Percentiles rank a stretch among this genome's conserved stretches.
These are phyloP conservation scores for Omphaloscelis lunosa DNA, from an alignment of 2,888 invertebrate species.

Conservation along the genomic window DNA sequence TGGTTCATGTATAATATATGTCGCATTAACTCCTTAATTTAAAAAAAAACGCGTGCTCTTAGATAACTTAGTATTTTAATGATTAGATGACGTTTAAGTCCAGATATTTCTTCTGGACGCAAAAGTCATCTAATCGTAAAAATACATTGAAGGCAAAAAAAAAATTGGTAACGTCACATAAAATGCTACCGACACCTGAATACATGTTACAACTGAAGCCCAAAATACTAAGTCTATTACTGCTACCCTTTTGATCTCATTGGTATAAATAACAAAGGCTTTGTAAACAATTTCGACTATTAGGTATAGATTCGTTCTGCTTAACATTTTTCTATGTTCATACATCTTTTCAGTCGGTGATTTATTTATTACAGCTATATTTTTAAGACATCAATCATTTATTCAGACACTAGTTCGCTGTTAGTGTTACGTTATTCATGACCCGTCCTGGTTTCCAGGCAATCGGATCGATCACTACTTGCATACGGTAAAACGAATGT, in stretches of 20 bases:
- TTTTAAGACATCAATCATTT: conserved; percentile 65
- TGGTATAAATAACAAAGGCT: conserved; percentile 58
- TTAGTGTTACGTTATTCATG: conserved; percentile 60
- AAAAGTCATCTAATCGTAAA: background rate
- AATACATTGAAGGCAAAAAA: background rate
- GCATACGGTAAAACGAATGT: conserved; percentile 61
- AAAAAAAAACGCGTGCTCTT: background rate
- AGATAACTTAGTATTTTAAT: background rate
- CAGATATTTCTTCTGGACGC: background rate
- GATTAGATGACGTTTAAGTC: no score
- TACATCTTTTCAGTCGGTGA: conserved; percentile 34
- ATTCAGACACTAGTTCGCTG: conserved; percentile 60
- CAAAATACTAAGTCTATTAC: conserved; percentile 44
- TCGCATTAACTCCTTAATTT: background rate
- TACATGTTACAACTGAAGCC: conserved; percentile 15
- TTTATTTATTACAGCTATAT: conserved; percentile 54
- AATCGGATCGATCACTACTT: conserved; percentile 65
- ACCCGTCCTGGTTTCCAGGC: conserved; percentile 59
- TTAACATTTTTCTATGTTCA: conserved; percentile 43
- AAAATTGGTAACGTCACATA: background rate
- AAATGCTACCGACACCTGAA: conserved; percentile 3
- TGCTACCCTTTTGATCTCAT: conserved; percentile 59
- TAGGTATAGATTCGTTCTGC: conserved; percentile 15
- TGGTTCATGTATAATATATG: no score
- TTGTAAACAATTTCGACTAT: conserved; percentile 47